phyloP scores from a whole-genome alignment of 2,113 vertebrate species.

The Ifrita kowaldi region DNA sequence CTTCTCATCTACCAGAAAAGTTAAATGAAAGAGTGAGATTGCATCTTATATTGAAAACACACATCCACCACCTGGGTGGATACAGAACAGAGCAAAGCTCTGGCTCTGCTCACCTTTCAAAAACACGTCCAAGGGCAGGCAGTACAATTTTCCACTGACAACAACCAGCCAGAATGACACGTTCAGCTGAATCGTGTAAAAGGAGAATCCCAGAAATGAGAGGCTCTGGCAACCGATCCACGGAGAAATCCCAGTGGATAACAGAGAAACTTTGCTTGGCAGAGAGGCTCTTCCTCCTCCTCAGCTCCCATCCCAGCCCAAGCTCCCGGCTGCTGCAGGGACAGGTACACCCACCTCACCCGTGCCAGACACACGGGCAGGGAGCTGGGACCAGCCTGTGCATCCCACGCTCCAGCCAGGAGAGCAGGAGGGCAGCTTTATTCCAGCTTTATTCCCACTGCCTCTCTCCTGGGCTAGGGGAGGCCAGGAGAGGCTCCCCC shows the following conservation, averaged over 20 bases:
- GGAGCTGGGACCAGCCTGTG: fast-evolving
- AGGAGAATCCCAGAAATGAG: slow-evolving; percentile 17
- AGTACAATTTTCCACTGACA: not conserved
- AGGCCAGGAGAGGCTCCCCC: not conserved
- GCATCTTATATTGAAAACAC: not conserved
- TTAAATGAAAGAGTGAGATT: not conserved
- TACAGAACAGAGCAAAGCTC: not conserved
- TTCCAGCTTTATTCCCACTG: not conserved
- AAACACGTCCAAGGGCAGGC: slow-evolving; percentile 13
- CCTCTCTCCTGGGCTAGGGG: not conserved
- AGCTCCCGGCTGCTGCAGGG: not conserved
- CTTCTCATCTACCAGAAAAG: not conserved
- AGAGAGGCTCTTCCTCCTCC: not conserved
- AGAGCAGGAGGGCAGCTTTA: not conserved
- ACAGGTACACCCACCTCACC: fast-evolving
- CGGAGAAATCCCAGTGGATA: not conserved
- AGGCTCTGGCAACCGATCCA: not conserved
- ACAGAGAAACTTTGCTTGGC: not conserved
- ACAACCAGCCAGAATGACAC: not conserved
- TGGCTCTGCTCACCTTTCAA: not conserved
- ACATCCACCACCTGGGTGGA: not conserved
- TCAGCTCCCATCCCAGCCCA: not conserved
- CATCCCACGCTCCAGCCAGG: not conserved
- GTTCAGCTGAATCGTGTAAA: slow-evolving; percentile 31
- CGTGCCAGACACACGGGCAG: not conserved